These are phyloP conservation scores for Chloropsis hardwickii DNA, from an alignment of 2,113 vertebrate genomes.

Conservation along the genomic window DNA sequence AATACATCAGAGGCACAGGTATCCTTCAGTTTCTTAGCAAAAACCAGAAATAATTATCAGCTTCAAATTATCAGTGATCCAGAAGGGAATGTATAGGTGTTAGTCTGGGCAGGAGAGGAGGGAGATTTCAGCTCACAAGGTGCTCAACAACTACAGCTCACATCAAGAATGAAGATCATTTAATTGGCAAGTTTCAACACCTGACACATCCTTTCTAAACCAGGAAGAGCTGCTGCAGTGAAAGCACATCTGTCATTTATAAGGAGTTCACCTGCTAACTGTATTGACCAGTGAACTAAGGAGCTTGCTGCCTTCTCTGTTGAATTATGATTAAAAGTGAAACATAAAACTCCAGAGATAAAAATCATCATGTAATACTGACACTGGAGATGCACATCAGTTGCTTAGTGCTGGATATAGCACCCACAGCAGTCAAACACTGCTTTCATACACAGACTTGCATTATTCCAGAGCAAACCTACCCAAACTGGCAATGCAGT, in stretches of 20 bases:
- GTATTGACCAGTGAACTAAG: not conserved
- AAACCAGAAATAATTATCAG: not conserved
- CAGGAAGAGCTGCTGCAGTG: not conserved
- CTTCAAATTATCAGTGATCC: not conserved
- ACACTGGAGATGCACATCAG: not conserved
- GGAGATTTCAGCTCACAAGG: not conserved
- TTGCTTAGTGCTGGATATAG: not conserved
- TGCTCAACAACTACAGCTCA: not conserved
- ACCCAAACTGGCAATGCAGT: rapidly evolving
- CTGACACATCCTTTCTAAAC: not conserved
- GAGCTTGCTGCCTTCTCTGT: not conserved
- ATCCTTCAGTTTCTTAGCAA: not conserved
- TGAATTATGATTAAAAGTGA: constrained; percentile 40
- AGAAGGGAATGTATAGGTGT: not conserved
- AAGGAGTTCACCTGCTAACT: not conserved
- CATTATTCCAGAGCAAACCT: not conserved
- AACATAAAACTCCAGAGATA: not conserved
- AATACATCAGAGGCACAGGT: not conserved
- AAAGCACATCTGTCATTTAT: not conserved
- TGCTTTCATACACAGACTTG: not conserved
- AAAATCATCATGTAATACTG: not conserved
- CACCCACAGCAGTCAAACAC: not conserved
- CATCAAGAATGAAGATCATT: constrained; percentile 7
- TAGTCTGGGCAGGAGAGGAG: not conserved
- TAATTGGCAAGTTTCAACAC: constrained; percentile 40